phyloP scores from a whole-genome alignment of 1,140 invertebrate species.

The Belonocnema kinseyi region DNA sequence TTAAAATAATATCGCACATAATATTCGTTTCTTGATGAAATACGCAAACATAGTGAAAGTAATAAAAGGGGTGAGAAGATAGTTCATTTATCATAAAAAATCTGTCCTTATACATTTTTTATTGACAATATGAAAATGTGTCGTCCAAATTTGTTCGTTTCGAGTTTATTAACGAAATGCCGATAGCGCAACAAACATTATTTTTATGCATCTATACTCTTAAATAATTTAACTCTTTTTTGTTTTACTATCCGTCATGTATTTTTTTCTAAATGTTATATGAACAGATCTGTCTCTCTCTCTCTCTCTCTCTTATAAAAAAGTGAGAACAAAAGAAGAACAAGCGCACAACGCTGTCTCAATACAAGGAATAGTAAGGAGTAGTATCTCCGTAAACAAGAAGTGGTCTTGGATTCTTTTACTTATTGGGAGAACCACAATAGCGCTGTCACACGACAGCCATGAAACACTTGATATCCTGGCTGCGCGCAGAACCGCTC shows the following conservation, averaged over 20 bases:
- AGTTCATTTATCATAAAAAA: slow-evolving; percentile 14
- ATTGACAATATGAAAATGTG: slow-evolving; percentile 50
- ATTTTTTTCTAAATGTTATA: slow-evolving; percentile 21
- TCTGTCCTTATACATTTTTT: slow-evolving; percentile 43
- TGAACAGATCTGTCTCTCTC: slow-evolving; percentile 13
- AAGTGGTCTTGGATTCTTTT: no score
- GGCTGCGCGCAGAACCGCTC: no score
- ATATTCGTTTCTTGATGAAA: no score
- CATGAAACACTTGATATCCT: no score
- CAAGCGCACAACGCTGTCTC: slow-evolving; percentile 20
- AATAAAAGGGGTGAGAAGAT: neutral
- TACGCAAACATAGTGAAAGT: no score
- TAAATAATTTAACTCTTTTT: slow-evolving; percentile 35
- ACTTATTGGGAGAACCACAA: no score
- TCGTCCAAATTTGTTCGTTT: slow-evolving; percentile 44
- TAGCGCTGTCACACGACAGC: no score
- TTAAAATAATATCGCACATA: no score
- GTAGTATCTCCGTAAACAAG: no score
- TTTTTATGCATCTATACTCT: slow-evolving; percentile 32
- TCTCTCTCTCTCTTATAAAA: slow-evolving; percentile 22
- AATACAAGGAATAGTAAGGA: neutral
- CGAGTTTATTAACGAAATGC: slow-evolving; percentile 33
- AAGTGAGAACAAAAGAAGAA: slow-evolving; percentile 9
- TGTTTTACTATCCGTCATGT: slow-evolving; percentile 30
- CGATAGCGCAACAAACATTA: slow-evolving; percentile 16